phyloP scores from a whole-genome alignment of 2,797 vertebrate species.

The Ctenopoma kingsleyae region DNA sequence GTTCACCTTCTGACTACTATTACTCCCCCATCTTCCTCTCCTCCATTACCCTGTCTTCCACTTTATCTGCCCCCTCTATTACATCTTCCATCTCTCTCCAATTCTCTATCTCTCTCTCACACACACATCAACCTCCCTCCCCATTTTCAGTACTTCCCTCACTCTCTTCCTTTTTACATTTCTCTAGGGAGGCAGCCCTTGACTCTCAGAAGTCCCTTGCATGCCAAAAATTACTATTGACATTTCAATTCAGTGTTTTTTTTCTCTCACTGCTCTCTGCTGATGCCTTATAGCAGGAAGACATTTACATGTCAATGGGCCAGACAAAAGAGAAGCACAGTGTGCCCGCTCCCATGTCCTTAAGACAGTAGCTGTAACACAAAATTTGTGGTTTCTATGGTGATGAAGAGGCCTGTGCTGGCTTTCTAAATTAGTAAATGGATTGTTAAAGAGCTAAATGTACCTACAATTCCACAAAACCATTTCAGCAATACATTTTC shows the following conservation, averaged over 20 bases:
- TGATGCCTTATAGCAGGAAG: constrained; percentile 84
- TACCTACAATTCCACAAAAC: background rate
- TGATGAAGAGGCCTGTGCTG: constrained; percentile 37
- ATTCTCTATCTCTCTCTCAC: constrained; percentile 21
- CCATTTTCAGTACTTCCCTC: constrained; percentile 57
- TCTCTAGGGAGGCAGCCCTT: constrained; percentile 79
- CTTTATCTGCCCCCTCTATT: constrained; percentile 74
- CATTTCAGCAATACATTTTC: background rate
- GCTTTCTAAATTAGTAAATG: constrained; percentile 35
- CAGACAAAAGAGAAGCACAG: constrained; percentile 84
- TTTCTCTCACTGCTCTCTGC: constrained; percentile 81
- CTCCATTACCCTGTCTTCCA: constrained; percentile 69
- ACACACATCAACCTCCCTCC: constrained; percentile 38
- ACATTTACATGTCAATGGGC: constrained; percentile 88
- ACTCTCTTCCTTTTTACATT: constrained; percentile 69
- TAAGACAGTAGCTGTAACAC: constrained; percentile 73
- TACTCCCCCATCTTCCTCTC: constrained; percentile 70
- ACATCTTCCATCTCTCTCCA: constrained; percentile 60
- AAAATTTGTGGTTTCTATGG: constrained; percentile 46
- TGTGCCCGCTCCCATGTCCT: constrained; percentile 58
- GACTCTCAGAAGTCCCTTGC: constrained; percentile 84
- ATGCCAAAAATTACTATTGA: constrained; percentile 95
- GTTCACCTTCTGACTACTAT: constrained; percentile 78
- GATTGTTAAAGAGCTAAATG: constrained; percentile 24
- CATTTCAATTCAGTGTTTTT: constrained; percentile 91